These are phyloP conservation scores for Megaleporinus macrocephalus DNA, from an alignment of 2,113 vertebrate genomes.

Conservation along the genomic window DNA sequence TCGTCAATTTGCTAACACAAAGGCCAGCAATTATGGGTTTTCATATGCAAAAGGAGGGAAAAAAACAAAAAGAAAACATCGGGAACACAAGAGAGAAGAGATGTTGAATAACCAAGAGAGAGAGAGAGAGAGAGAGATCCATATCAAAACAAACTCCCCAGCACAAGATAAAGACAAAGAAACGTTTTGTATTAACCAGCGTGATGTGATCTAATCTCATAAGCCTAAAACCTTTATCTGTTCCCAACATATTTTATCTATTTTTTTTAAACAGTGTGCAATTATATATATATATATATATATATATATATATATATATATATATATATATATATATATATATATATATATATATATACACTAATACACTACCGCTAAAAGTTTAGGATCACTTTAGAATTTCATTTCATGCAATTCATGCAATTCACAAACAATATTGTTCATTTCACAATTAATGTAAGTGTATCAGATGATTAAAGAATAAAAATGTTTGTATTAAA, in stretches of 20 bases:
- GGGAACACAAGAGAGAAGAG: slow-evolving; percentile 7
- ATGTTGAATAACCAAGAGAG: slow-evolving; percentile 47
- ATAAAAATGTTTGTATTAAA: too few relatives aligned
- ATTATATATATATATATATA: too few relatives aligned
- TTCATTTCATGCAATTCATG: too few relatives aligned
- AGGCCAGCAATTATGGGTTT: slow-evolving; percentile 56
- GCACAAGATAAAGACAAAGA: slow-evolving; percentile 4
- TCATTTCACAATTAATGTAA: too few relatives aligned
- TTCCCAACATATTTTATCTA: not conserved
- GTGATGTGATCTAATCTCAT: slow-evolving; percentile 15
- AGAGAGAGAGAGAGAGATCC: slow-evolving; percentile 12
- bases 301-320: too few relatives aligned
- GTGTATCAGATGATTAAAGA: too few relatives aligned
- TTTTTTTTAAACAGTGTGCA: too few relatives aligned
- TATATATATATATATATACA: too few relatives aligned
- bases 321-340: too few relatives aligned
- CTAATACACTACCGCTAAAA: too few relatives aligned
- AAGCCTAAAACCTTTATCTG: slow-evolving; percentile 24
- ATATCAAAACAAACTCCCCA: slow-evolving; percentile 36
- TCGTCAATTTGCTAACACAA: slow-evolving; percentile 53
- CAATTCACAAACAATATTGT: too few relatives aligned
- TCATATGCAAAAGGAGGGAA: slow-evolving; percentile 54
- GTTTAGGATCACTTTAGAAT: too few relatives aligned
- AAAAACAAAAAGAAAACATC: slow-evolving; percentile 23
- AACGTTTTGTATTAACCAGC: not conserved